Base-by-base conservation (phyloP, 2,888 invertebrate genomes). In the Rapana venosa region DNA sequence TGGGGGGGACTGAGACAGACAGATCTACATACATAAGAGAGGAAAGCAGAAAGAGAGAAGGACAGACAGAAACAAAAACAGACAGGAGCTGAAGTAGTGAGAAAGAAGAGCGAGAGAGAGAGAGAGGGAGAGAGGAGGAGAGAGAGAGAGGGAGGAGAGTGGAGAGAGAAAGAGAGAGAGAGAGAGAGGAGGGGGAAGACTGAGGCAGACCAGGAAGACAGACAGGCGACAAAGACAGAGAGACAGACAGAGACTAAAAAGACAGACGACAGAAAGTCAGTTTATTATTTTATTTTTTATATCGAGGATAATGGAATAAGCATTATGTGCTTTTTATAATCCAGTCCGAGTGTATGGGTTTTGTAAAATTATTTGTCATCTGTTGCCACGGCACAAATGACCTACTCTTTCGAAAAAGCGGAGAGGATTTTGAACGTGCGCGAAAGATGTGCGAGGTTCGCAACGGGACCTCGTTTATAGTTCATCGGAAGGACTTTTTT, bases 31-130 rank as follows among this genome's bases (percentile, higher is more conserved):
- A 81, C 17, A 6, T 6, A 32, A 26, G 15, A 15, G 35, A 81
- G 8, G 17, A 2, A 35, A 20, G 20, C 36, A 81, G 20, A 35
- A 6, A 81, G 32, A 36, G 20, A 81, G 11, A 35, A 1, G 20
- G 32, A 81, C 81, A 81, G 32, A 81, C 36, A 81, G 36, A 81
- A 8, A 81, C 81, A 81, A 35, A 81, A 35, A 81, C 81, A 81
- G 36, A 81, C 36, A 81, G 20, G 17, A 30, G 15, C 36, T 35
- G 32, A 81, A 6, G 35, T 6, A 81, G 32, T 2, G 11, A 20
- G 11, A 74, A 1, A 74, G 22, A 22, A 15, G 61, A 15, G 61
- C 4, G 61, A 15, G 61, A 61, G 61, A 61, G n/a, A 74, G n/a
- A 30, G 30, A 74, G 30, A 74, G 11, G n/a, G 30, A 74, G 74